phyloP scores from a whole-genome alignment of 2,113 vertebrate genomes.

The Pygoscelis antarcticus region DNA sequence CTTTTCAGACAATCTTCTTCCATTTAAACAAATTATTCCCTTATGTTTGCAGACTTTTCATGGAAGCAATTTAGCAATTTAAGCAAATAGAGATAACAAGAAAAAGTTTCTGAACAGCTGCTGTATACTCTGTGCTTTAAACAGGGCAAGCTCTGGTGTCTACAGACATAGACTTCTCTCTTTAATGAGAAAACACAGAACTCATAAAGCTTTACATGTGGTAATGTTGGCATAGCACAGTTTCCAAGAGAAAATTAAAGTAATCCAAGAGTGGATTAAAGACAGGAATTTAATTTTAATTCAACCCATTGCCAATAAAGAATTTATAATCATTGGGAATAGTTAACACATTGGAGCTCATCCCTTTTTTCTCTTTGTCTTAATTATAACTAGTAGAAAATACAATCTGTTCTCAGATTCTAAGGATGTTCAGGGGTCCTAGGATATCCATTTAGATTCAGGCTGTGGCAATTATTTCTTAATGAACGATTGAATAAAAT shows the following conservation, averaged over 20 bases:
- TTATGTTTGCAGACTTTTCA: slow-evolving; percentile 20
- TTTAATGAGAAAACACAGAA: slow-evolving; percentile 57
- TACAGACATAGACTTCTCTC: background rate
- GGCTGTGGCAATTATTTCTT: background rate
- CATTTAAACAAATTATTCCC: slow-evolving; percentile 43
- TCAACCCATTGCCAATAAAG: background rate
- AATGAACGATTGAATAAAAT: background rate
- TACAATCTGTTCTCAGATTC: background rate
- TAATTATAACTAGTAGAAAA: slow-evolving; percentile 17
- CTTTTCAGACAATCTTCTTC: slow-evolving; percentile 19
- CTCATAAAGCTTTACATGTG: slow-evolving; percentile 16
- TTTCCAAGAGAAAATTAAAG: slow-evolving; percentile 36
- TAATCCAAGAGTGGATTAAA: slow-evolving; percentile 7
- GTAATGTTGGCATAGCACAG: background rate
- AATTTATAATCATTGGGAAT: background rate
- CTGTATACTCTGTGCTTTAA: slow-evolving; percentile 32
- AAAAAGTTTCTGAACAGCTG: slow-evolving; percentile 45
- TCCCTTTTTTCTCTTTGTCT: background rate
- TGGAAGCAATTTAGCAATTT: slow-evolving; percentile 63
- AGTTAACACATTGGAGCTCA: slow-evolving; percentile 21
- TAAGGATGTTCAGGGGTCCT: background rate
- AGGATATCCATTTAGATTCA: background rate
- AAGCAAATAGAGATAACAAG: slow-evolving; percentile 59
- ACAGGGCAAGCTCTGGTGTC: background rate
- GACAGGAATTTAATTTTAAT: slow-evolving; percentile 28